phyloP scores from a whole-genome alignment of 2,797 vertebrate species.

The Manis pentadactyla region DNA sequence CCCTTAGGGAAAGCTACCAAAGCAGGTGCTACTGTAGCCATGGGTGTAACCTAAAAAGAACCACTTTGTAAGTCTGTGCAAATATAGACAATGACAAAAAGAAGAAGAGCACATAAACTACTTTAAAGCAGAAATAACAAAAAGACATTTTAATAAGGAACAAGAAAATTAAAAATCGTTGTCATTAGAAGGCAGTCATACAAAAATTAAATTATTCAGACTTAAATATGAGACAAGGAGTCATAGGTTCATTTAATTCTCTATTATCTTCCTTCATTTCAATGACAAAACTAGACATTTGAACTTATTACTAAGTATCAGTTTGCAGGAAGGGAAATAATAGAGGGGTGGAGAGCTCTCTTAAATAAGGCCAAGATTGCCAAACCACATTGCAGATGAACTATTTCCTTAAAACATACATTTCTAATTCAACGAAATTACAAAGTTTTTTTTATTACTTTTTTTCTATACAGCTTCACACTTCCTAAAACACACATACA shows the following conservation, averaged over 20 bases:
- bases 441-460: neutral
- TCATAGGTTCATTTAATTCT: conserved; percentile 27
- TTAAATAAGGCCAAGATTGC: neutral
- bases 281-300: neutral
- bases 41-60: neutral
- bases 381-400: neutral
- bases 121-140: neutral
- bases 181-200: neutral
- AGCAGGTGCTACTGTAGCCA: neutral
- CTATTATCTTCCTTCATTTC: neutral
- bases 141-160: neutral
- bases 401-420: neutral
- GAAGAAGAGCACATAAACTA: neutral
- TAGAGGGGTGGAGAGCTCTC: neutral
- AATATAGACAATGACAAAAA: neutral
- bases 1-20: neutral
- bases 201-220: neutral
- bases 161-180: conserved; percentile 15
- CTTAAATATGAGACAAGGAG: neutral
- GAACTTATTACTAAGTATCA: neutral
- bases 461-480: neutral
- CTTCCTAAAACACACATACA: conserved; percentile 38
- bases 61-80: neutral
- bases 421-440: conserved; percentile 1
- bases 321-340: neutral